A percentile compares a stretch with the other conserved stretches of the same genome.
Evolutionary conservation across 2,113 vertebrate species (phyloP).

Genomic region (Carassius auratus): DNA sequence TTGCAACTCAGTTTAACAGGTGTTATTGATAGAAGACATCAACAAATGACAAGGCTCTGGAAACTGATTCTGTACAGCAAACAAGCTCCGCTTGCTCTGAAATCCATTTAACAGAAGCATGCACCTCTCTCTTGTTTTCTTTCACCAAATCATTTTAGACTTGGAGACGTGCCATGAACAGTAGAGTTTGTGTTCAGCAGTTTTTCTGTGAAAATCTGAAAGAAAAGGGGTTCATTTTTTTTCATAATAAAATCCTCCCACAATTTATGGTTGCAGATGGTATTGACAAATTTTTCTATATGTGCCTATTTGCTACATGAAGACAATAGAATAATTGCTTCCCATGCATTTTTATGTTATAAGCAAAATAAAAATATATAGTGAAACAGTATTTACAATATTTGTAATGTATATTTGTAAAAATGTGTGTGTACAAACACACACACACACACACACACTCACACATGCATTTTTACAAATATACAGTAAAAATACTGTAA

Average conservation of each 20-base stretch:
- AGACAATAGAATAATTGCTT: slow-evolving; percentile 4
- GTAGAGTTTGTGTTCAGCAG: slow-evolving; percentile 50
- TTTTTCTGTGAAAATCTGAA: slow-evolving; percentile 20
- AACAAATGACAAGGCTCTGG: slow-evolving; percentile 56
- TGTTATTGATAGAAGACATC: slow-evolving; percentile 63
- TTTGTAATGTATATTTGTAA: too few relatives aligned
- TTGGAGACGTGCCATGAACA: slow-evolving; percentile 47
- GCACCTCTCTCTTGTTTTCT: slow-evolving; percentile 25
- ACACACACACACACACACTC: too few relatives aligned
- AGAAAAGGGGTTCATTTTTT: neutral
- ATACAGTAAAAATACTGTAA: too few relatives aligned
- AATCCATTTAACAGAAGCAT: slow-evolving; percentile 53
- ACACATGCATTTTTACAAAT: too few relatives aligned
- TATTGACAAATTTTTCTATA: neutral
- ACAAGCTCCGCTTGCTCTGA: slow-evolving; percentile 54
- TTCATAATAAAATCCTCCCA: slow-evolving; percentile 12
- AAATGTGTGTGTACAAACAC: too few relatives aligned
- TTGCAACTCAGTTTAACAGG: slow-evolving; percentile 33
- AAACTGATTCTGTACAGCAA: slow-evolving; percentile 47
- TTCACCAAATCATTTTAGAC: slow-evolving; percentile 41
- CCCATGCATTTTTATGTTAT: neutral
- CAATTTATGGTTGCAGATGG: neutral
- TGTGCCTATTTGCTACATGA: neutral
- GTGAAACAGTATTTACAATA: too few relatives aligned
- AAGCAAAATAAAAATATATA: too few relatives aligned